Evolutionary conservation across 2,888 invertebrate genomes (phyloP).

Genomic region (Athalia cordata): DNA sequence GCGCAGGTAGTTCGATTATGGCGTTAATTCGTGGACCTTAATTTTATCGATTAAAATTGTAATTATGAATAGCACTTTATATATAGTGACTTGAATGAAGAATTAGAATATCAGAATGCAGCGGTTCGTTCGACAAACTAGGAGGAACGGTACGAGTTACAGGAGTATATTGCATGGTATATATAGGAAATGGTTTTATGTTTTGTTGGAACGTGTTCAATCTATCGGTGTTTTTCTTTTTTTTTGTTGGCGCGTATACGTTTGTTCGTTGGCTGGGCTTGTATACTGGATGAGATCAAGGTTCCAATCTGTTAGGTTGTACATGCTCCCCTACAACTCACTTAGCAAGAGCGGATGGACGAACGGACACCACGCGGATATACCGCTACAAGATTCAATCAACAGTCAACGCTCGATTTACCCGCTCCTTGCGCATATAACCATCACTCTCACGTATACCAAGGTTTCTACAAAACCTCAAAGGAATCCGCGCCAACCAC

Average conservation of each 20-base stretch:
- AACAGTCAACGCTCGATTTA: conserved; percentile 45
- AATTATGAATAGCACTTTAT: too few species aligned
- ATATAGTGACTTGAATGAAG: neutral
- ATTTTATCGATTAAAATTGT: too few species aligned
- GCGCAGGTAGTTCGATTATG: too few species aligned
- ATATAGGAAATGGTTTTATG: too few species aligned
- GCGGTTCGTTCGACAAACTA: conserved; percentile 35
- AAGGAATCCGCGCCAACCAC: conserved; percentile 30
- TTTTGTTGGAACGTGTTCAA: conserved; percentile 31
- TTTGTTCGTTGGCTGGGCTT: conserved; percentile 8
- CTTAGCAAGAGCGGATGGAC: conserved; percentile 42
- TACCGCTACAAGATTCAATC: conserved; percentile 56
- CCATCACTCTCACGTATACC: conserved; percentile 51
- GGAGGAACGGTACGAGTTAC: neutral
- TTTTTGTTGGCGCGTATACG: neutral
- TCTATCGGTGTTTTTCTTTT: conserved; percentile 16
- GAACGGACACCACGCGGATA: conserved; percentile 42
- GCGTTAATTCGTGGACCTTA: too few species aligned
- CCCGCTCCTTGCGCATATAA: conserved; percentile 37
- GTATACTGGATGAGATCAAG: conserved; percentile 10
- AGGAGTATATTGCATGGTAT: too few species aligned
- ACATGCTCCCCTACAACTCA: conserved; percentile 44
- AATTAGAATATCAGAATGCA: neutral
- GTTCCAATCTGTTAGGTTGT: conserved; percentile 39
- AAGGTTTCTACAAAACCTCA: conserved; percentile 45